Evolutionary conservation across 53 echinoderm and acorn worm genomes (phyloP), one percentile per base, ranked within the genome.

Genomic region (Mesocentrotus franciscanus): DNA sequence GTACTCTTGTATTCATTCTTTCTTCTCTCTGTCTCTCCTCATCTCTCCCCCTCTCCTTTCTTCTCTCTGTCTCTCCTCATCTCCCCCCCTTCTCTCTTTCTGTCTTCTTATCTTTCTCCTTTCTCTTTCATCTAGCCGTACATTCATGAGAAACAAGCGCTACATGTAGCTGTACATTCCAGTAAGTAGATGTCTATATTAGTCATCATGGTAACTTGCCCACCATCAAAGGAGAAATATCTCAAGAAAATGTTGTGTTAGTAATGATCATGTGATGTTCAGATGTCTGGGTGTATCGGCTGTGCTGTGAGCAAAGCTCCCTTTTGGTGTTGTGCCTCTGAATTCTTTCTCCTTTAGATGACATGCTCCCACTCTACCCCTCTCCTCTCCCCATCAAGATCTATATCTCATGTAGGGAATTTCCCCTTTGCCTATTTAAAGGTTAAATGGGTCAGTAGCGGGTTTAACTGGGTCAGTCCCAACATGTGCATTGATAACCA

Each of bases 11-110:
- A n/a, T 87, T 58, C 13, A 5, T 87, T 64, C 66, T 34, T 66
- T 61, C 91, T 34, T 13, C 60, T 90, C 61, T 90, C 90, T 90
- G 55, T 55, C 56, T 85, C 85, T 85, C 85, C 34, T 34, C 20
- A 20, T 85, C 85, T 85, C 49, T 85, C 55, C 0, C 55, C 30
- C 90, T 57, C 89, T 89, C 59, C 58, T 8, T 12, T 58, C 22
- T 2, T 36, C 14, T 58, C 13, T 60, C 14, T 27, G 14, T 60
- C 59, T 60, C 30, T 58, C 49, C 17, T 10, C 17, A 7, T 7
- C 8, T 18, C 49, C 49, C 39, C 85, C 49, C 57, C 9, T 57
- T 90, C 90, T n/a, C 89, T 6, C 89, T 58, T 56, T 89, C 59
- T 59, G 1, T 8, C 56, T 24, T 29, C 24, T n/a, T 58, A 26